phyloP scores from a whole-genome alignment of 2,888 invertebrate species.

The Acleris literana region DNA sequence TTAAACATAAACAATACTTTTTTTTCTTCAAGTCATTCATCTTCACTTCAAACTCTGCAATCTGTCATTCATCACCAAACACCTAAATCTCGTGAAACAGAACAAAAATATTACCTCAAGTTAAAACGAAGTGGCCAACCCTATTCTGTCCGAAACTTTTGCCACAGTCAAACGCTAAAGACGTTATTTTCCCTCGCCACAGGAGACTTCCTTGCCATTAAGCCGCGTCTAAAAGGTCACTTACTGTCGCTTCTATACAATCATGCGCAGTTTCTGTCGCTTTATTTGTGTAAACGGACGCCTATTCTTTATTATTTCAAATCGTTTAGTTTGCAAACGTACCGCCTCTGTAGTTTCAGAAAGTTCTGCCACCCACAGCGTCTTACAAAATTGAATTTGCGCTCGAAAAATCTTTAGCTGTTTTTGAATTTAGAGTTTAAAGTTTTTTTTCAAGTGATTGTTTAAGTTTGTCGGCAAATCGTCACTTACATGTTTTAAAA shows the following conservation, averaged over 20 bases:
- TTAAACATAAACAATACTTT: no score
- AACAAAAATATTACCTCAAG: neutral
- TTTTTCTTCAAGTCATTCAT: no score
- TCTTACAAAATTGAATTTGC: conserved; percentile 43
- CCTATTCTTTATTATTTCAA: conserved; percentile 60
- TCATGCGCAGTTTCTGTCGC: conserved; percentile 56
- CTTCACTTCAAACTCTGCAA: no score
- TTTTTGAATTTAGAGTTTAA: conserved; percentile 40
- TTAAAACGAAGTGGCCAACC: conserved; percentile 48
- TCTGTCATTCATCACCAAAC: no score
- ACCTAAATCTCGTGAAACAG: no score
- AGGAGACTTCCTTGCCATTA: conserved; percentile 68
- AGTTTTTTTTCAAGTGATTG: conserved; percentile 38
- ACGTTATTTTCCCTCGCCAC: conserved; percentile 67
- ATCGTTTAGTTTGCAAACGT: conserved; percentile 72
- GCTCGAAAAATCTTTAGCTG: conserved; percentile 21
- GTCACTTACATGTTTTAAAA: conserved; percentile 62
- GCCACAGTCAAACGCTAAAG: conserved; percentile 68
- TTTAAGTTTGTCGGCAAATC: conserved; percentile 50
- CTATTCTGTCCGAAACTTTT: conserved; percentile 46
- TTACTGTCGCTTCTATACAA: conserved; percentile 62
- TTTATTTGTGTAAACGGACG: conserved; percentile 64
- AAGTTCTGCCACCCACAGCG: conserved; percentile 69
- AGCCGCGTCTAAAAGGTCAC: conserved; percentile 72
- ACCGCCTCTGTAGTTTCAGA: conserved; percentile 59